Base-by-base conservation (phyloP, 2,888 invertebrate genomes). In the Cylloceria caligata region DNA sequence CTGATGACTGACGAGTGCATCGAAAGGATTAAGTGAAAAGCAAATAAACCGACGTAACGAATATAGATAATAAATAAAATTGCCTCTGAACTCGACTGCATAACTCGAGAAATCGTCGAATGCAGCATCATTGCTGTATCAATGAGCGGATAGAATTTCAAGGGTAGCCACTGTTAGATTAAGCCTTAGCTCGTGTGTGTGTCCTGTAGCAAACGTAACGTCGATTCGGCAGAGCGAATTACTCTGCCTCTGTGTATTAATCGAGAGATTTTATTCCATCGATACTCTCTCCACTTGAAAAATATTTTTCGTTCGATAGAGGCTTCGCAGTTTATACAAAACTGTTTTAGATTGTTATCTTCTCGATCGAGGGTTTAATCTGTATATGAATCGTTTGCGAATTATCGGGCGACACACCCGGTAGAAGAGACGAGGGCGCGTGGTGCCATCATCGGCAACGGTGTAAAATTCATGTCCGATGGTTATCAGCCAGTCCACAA, bases 391-490 rank as follows among this genome's bases (percentile, higher is more conserved):
- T 62, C 11, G 30, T 3, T 47, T 7, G 45, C 2, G 16, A 36
- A 19, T 52, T 1, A 3, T 68, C n/a, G 19, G 45, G 7, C 49
- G 30, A 24, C 27, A 64, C 73, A 65, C 39, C 52, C 55, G 55
- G 30, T 55, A 42, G 39, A 30, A 4, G 42, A 27, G 16, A 24
- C 30, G 24, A 39, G 19, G n/a, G 34, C 42, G 9, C 71, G 75
- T 75, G 75, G 75, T 75, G 75, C 75, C 75, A 75, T 75, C 75
- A 67, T 67, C 52, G 74, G 30, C 27, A 19, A 55, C 21, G 13
- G 16, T 30, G 3, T 34, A 21, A 39, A 13, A 39, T 65, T 19
- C 24, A 69, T 34, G 16, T 55, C 42, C 21, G 55, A n/a, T 24
- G 27, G 55, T 55, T 55, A 55, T 27, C 69, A 19, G 9, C 55